Percentiles rank a stretch among this genome's conserved stretches.
These are phyloP conservation scores for Lasioglossum pauxillum DNA, from an alignment of 2,888 invertebrate genomes.

Conservation along the genomic window DNA sequence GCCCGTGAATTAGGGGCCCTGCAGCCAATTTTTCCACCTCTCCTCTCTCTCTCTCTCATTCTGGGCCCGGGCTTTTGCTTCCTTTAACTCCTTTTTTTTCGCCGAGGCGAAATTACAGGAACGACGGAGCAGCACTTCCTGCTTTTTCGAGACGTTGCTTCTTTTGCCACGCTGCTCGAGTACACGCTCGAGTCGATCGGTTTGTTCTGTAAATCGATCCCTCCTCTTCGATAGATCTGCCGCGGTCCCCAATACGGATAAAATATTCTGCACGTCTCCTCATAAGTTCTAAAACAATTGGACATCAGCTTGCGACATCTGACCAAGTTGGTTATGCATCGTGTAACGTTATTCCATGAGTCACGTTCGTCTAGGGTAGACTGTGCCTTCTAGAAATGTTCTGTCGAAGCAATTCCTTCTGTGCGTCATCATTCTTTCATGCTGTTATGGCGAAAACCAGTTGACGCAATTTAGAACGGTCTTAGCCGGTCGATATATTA, in stretches of 20 bases:
- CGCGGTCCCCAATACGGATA: neutral
- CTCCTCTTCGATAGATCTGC: neutral
- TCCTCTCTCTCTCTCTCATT: neutral
- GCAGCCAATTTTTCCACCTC: conserved; percentile 33
- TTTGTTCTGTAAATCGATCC: neutral
- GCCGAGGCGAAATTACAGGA: conserved; percentile 50
- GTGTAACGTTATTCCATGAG: neutral
- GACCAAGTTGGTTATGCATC: neutral
- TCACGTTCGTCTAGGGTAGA: neutral
- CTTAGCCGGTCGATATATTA: neutral
- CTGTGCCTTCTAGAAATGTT: neutral
- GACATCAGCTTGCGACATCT: neutral
- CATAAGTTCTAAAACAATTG: neutral
- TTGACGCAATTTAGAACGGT: neutral
- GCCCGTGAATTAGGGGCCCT: conserved; percentile 61
- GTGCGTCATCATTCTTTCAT: neutral
- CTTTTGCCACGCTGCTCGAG: neutral
- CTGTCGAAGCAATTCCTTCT: neutral
- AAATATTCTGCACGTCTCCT: neutral
- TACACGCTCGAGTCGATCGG: neutral
- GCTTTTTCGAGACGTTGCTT: conserved; percentile 55
- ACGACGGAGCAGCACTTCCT: conserved; percentile 60
- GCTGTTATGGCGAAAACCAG: neutral
- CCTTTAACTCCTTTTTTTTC: conserved; percentile 1
- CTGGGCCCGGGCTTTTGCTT: neutral